Evolutionary conservation across 2,797 vertebrate genomes (phyloP), one percentile per base, ranked within the genome.

Genomic region (Alca torda): DNA sequence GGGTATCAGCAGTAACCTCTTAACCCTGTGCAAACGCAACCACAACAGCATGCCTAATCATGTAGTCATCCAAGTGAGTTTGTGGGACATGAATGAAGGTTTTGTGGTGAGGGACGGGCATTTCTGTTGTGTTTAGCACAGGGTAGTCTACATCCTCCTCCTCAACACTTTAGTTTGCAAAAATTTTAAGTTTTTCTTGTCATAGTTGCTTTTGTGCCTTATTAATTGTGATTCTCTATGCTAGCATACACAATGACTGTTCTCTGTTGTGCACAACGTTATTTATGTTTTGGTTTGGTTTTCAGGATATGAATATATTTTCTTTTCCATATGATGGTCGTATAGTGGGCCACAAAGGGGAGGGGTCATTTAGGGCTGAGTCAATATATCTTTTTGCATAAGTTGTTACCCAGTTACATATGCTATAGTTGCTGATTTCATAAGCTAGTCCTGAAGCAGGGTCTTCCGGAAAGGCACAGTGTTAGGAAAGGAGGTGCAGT

Each of bases 401-500:
- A 63, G 2, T 3, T 65, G 64, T 13, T 76, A 45, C 65, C 61
- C 46, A 39, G 50, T 2, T 75, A 31, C 24, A 1, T 50, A 0
- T 64, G 51, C 53, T 67, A 0, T 39, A 43, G 43, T 63, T 85
- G 53, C 50, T 3, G 5, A 10, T 35, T 25, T 84, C 51, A 0
- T 0, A 5, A 59, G 43, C 57, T 37, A 28, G 39, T 45, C 45
- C 82, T 70, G 57, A 14, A 30, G 70, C 57, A 48, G 50, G 18
- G 24, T 4, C 54, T 26, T 64, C 57, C 39, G 51, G 69, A 85
- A 77, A 16, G 77, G 46, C 60, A 3, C n/a, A 31, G 19, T 5
- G 17, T 16, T 17, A 45, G 80, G 80, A 17, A 21, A 54, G 53
- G 76, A 60, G 4, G 2, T 59, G 54, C 69, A 0, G 0, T 20